Conservation (phyloP, 92 coral and sea anemone species). For the Epizoanthus illoricatus region DNA sequence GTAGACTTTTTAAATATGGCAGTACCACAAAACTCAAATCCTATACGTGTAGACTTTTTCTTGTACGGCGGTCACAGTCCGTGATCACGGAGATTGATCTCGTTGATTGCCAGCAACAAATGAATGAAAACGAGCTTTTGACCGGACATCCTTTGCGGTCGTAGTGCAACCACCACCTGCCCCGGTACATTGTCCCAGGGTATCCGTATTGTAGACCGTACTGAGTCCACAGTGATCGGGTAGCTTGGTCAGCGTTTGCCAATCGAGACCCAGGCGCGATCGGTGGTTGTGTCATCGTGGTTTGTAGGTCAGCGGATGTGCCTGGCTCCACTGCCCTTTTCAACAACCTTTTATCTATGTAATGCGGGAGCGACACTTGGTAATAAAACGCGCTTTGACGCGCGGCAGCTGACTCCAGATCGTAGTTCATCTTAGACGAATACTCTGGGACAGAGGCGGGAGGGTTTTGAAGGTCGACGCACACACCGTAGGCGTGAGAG, state of each 20-base stretch:
- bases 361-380: slow-evolving; percentile 60
- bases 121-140: too few relatives aligned
- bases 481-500: too few relatives aligned
- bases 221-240: slow-evolving; percentile 42
- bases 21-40: too few relatives aligned
- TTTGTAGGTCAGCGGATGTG: slow-evolving; percentile 47
- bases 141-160: too few relatives aligned
- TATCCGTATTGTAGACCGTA: slow-evolving; percentile 37
- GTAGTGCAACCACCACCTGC: too few relatives aligned
- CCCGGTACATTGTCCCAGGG: slow-evolving; percentile 66
- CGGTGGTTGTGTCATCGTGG: slow-evolving; percentile 54
- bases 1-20: too few relatives aligned
- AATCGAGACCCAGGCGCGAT: slow-evolving; percentile 58
- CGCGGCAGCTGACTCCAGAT: slow-evolving; percentile 35
- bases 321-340: slow-evolving; percentile 42
- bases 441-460: slow-evolving; percentile 15
- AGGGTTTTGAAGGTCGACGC: slow-evolving; percentile 46
- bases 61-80: too few relatives aligned
- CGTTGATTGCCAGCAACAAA: too few relatives aligned
- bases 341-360: slow-evolving; percentile 39
- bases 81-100: too few relatives aligned
- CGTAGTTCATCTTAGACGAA: slow-evolving; percentile 36
- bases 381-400: slow-evolving; percentile 49
- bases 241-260: slow-evolving; percentile 24
- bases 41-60: too few relatives aligned